These are phyloP conservation scores for Typhlichthys subterraneus DNA, from an alignment of 2,797 vertebrate species.

Conservation along the genomic window DNA sequence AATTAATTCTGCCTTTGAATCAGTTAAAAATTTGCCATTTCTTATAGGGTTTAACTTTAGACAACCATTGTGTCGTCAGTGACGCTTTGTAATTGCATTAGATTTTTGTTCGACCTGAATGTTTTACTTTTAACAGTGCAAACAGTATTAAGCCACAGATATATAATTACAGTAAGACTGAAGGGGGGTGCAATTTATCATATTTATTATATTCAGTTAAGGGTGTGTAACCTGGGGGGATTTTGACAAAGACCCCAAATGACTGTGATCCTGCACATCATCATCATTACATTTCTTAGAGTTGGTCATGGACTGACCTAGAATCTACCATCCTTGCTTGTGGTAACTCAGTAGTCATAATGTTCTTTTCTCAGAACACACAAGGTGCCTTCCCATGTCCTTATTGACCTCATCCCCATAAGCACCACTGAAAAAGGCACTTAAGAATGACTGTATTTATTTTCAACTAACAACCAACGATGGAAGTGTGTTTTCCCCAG, in stretches of 20 bases:
- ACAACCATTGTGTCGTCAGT: too few relatives aligned
- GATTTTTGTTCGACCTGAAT: background rate
- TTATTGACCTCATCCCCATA: conserved; percentile 9
- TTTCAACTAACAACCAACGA: background rate
- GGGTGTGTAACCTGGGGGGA: conserved; percentile 54
- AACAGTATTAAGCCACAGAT: conserved; percentile 24
- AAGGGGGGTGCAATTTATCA: conserved; percentile 41
- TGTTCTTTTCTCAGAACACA: conserved; percentile 53
- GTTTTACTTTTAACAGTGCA: background rate
- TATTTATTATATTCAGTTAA: conserved; percentile 56
- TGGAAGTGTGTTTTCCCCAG: too few relatives aligned
- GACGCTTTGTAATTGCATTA: background rate
- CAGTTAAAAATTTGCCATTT: too few relatives aligned
- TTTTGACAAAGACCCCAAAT: conserved; percentile 61
- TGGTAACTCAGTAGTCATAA: conserved; percentile 49
- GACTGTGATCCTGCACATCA: conserved; percentile 46
- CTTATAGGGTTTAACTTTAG: too few relatives aligned
- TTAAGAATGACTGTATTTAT: background rate
- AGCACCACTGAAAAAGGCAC: background rate
- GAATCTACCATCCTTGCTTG: conserved; percentile 30
- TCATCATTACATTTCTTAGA: conserved; percentile 28
- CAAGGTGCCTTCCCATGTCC: conserved; percentile 55
- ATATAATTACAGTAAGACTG: conserved; percentile 45
- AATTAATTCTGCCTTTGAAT: too few relatives aligned
- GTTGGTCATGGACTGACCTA: conserved; percentile 13